Percentiles rank a stretch among this genome's conserved stretches.
phyloP scores from a whole-genome alignment of 2,113 vertebrate species.

The Pangasianodon gigas region DNA sequence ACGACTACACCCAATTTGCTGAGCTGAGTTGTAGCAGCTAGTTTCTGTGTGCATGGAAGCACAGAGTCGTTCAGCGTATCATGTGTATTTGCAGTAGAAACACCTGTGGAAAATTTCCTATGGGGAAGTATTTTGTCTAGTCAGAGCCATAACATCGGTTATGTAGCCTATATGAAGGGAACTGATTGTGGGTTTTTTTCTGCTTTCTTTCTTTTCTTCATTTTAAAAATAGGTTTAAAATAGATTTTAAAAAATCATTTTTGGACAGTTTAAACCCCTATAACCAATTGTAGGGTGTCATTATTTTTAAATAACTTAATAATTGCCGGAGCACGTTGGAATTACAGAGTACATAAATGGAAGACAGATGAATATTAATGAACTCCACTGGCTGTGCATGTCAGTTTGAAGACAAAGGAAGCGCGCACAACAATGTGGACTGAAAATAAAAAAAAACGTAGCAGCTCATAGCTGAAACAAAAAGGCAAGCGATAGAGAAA shows the following conservation, averaged over 20 bases:
- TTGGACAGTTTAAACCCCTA: background rate
- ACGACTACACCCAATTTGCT: constrained; percentile 21
- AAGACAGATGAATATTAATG: constrained; percentile 52
- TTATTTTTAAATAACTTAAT: constrained; percentile 39
- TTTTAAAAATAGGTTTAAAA: background rate
- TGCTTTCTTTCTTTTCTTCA: background rate
- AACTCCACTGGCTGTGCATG: constrained; percentile 49
- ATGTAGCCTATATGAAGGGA: background rate
- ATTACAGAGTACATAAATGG: constrained; percentile 42
- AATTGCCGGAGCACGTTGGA: constrained; percentile 24
- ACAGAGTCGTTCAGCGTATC: background rate
- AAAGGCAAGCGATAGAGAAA: constrained; percentile 36
- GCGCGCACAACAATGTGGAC: constrained; percentile 54
- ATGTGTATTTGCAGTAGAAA: constrained; percentile 14
- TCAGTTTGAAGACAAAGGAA: constrained; percentile 50
- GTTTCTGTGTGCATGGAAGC: constrained; percentile 12
- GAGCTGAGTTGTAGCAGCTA: background rate
- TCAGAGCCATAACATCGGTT: constrained; percentile 1
- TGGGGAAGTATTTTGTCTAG: constrained; percentile 8
- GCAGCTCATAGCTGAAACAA: constrained; percentile 46
- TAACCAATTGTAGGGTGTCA: constrained; percentile 4
- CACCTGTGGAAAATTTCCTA: constrained; percentile 31
- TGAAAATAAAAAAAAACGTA: constrained; percentile 19
- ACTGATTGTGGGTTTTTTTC: background rate
- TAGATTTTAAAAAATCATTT: background rate